phyloP scores from a whole-genome alignment of 2,113 vertebrate species.

The Garra rufa region DNA sequence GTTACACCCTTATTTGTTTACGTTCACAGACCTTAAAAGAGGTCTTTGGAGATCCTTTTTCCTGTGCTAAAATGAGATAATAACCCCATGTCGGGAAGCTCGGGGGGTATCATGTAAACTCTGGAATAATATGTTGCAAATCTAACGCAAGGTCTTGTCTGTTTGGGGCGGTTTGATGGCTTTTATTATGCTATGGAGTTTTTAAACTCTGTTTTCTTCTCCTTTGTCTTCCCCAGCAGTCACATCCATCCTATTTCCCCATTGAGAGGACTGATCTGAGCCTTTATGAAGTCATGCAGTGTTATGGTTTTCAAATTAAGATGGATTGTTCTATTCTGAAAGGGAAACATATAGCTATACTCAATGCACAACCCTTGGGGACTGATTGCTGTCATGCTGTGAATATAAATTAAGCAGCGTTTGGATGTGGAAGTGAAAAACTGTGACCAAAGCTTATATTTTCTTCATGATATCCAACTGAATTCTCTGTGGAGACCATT shows the following conservation, averaged over 20 bases:
- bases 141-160: background rate
- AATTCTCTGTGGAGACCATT: background rate
- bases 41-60: conserved; percentile 17
- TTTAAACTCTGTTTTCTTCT: background rate
- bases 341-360: background rate
- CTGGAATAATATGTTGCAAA: background rate
- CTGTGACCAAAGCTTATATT: background rate
- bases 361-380: background rate
- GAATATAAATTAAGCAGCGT: background rate
- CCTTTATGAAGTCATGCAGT: background rate
- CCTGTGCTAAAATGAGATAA: conserved; percentile 29
- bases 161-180: background rate
- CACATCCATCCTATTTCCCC: background rate
- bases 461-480: background rate
- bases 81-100: conserved; percentile 27
- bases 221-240: background rate
- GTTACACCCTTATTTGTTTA: conserved; percentile 31
- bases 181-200: background rate
- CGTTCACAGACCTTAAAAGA: conserved; percentile 3
- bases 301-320: background rate
- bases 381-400: background rate
- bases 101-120: conserved; percentile 19
- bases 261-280: background rate
- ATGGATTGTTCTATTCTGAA: background rate
- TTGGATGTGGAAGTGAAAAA: conserved; percentile 4